Conservation (phyloP, 2,113 vertebrate genomes). For the Anas platyrhynchos region DNA sequence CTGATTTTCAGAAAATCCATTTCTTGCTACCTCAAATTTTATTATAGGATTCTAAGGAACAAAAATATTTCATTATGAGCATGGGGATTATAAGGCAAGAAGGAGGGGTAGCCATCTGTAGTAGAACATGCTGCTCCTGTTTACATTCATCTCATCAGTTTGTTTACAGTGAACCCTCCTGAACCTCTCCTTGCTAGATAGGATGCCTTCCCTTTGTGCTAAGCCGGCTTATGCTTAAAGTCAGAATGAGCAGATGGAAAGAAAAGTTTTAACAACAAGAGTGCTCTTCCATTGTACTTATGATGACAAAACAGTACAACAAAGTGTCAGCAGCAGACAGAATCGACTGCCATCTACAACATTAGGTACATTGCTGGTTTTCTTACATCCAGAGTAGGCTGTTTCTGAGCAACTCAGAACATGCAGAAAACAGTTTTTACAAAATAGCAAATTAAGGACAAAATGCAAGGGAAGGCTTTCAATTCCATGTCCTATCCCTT, state of each 20-base stretch:
- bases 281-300: constrained; percentile 54
- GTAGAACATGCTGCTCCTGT: constrained; percentile 49
- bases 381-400: constrained; percentile 20
- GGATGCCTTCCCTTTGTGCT: constrained; percentile 57
- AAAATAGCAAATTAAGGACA: not conserved
- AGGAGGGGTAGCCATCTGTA: constrained; percentile 54
- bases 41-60: constrained; percentile 16
- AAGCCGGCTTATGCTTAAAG: constrained; percentile 58
- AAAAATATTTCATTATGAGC: constrained; percentile 26
- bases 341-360: constrained; percentile 16
- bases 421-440: not conserved
- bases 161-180: constrained; percentile 65
- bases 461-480: constrained; percentile 22
- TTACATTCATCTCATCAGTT: constrained; percentile 63
- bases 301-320: constrained; percentile 30
- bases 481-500: not conserved
- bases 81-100: constrained; percentile 23
- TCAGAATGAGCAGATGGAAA: constrained; percentile 69
- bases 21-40: constrained; percentile 8
- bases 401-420: constrained; percentile 55
- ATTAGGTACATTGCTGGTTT: not conserved
- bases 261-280: constrained; percentile 59
- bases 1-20: not conserved
- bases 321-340: constrained; percentile 48
- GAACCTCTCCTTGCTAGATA: constrained; percentile 55